Conservation (phyloP, 1,140 invertebrate genomes). For the Drosophila punjabiensis region DNA sequence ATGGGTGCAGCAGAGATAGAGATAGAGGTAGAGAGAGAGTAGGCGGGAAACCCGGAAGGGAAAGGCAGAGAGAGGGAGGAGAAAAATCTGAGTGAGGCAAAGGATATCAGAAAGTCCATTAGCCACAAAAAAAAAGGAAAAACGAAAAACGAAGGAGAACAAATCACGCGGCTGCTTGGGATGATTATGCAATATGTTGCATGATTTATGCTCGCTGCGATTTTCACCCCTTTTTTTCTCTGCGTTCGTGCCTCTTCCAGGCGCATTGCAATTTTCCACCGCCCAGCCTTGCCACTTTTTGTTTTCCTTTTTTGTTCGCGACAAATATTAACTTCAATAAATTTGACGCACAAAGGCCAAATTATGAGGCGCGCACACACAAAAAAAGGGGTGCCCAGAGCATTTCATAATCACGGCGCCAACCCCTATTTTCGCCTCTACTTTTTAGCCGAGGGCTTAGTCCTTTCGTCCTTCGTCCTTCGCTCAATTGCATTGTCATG, state of each 20-base stretch:
- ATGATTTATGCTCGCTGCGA: constrained; percentile 76
- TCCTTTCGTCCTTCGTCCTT: constrained; percentile 29
- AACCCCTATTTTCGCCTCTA: constrained; percentile 15
- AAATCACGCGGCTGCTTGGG: constrained; percentile 48
- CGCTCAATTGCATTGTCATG: constrained; percentile 81
- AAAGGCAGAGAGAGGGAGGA: background rate
- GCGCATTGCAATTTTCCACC: constrained; percentile 43
- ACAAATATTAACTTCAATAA: constrained; percentile 84
- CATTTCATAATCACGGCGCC: constrained; percentile 25
- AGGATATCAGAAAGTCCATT: constrained; percentile 20
- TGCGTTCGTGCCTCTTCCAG: background rate
- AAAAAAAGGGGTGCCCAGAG: constrained; percentile 47
- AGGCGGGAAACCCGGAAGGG: constrained; percentile 1
- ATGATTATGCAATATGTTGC: constrained; percentile 85
- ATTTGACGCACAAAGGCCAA: constrained; percentile 71
- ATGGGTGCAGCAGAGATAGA: background rate
- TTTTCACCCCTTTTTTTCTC: constrained; percentile 51
- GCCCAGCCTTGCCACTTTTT: constrained; percentile 3
- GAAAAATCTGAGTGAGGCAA: constrained; percentile 1
- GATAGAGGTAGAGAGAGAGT: background rate
- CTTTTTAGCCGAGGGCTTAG: background rate
- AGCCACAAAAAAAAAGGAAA: constrained; percentile 1
- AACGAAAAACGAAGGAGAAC: constrained; percentile 15
- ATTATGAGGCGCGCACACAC: constrained; percentile 51
- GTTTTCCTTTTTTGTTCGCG: constrained; percentile 24